Conservation (phyloP, 2,888 invertebrate genomes). For the Drosophila antonietae region DNA sequence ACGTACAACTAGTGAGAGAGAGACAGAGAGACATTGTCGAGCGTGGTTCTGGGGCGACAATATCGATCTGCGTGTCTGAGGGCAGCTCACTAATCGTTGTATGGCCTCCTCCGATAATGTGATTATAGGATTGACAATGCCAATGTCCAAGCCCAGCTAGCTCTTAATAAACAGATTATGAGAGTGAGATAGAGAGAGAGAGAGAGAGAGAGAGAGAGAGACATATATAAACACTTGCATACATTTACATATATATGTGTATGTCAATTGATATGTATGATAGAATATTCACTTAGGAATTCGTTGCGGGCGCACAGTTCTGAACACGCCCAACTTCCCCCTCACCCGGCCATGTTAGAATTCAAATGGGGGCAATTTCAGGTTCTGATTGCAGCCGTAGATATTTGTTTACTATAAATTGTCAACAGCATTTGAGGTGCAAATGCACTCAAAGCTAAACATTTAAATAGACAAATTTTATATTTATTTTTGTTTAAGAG, state of each 20-base stretch:
- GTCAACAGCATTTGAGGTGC: constrained; percentile 9
- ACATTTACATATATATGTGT: neutral
- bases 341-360: neutral
- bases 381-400: constrained; percentile 14
- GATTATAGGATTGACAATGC: constrained; percentile 33
- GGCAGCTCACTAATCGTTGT: constrained; percentile 15
- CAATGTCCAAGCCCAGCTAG: constrained; percentile 9
- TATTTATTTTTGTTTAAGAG: neutral
- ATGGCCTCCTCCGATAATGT: constrained; percentile 46
- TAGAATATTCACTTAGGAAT: constrained; percentile 8
- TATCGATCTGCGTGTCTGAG: constrained; percentile 34
- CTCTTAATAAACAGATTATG: neutral
- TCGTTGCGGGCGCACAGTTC: neutral
- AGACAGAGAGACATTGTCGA: neutral
- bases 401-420: constrained; percentile 15
- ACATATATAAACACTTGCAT: neutral
- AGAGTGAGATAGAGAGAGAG: neutral
- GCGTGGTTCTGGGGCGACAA: constrained; percentile 11
- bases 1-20: neutral
- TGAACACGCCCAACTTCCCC: too few species aligned
- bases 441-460: constrained; percentile 13
- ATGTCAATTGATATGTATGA: neutral
- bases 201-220: neutral
- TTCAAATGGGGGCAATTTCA: constrained; percentile 1
- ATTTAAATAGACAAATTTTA: neutral